These are phyloP conservation scores for Sycobia sp. DNA, from an alignment of 1,140 invertebrate genomes.

Conservation along the genomic window DNA sequence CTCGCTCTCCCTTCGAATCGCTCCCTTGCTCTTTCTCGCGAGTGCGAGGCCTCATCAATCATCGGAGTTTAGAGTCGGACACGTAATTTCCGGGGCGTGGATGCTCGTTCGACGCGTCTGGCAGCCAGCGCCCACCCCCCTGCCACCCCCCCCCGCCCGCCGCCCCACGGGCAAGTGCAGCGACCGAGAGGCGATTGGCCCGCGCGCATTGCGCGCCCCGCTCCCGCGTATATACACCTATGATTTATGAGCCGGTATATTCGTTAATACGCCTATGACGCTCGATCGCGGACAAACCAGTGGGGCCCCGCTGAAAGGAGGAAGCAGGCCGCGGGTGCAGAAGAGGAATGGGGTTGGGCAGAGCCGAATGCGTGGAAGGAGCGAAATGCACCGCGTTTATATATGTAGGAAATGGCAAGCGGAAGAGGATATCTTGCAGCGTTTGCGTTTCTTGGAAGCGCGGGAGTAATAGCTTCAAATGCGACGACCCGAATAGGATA, in stretches of 20 bases:
- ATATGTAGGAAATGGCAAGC: no score
- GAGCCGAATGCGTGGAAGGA: no score
- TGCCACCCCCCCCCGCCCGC: no score
- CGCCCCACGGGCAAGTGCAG: conserved; percentile 36
- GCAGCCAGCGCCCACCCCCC: background rate
- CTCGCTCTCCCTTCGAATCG: no score
- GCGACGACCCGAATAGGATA: no score
- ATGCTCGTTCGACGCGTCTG: conserved; percentile 40
- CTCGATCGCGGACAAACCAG: conserved; percentile 24
- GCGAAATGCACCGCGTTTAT: no score
- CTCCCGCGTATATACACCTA: conserved; percentile 43
- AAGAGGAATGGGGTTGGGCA: no score
- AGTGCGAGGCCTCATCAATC: conserved; percentile 54
- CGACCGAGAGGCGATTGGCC: conserved; percentile 20
- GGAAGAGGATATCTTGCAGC: no score
- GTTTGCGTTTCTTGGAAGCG: no score
- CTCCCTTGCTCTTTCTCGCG: no score
- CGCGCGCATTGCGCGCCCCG: conserved; percentile 44
- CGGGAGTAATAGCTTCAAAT: no score
- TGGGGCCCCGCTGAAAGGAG: background rate
- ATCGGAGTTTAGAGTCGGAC: conserved; percentile 59
- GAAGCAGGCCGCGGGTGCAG: background rate
- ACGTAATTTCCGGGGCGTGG: conserved; percentile 56
- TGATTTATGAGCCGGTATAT: conserved; percentile 54
- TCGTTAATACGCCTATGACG: conserved; percentile 47